Evolutionary conservation across 1,140 invertebrate genomes (phyloP), one percentile per base, ranked within the genome.

Genomic region (Polypedilum vanderplanki): DNA sequence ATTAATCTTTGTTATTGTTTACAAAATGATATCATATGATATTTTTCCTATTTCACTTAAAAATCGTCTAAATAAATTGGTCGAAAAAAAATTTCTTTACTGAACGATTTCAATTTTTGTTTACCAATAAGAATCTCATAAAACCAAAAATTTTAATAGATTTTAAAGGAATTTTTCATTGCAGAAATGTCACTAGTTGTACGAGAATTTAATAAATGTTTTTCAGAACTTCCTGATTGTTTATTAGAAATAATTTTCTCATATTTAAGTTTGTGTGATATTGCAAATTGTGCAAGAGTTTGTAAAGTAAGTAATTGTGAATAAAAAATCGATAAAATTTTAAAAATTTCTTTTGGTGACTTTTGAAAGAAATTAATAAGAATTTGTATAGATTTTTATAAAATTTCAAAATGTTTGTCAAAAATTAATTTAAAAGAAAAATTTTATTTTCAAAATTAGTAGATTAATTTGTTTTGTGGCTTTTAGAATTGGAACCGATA

Each of bases 181-280:
- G n/a, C n/a, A n/a, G n/a, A n/a, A n/a, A 46, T 46, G 41, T 46
- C 41, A 7, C 41, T 46, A 15, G 41, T 46, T 8, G 9, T 15
- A 15, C 9, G 41, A 15, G 41, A 46, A 8, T 46, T 15, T 10
- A 46, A 15, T 7, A 46, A 46, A 46, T 46, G 41, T 8, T 46
- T 46, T 46, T 77, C 79, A 15, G 77, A 80, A 76, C 78, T 80
- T 15, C 81, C 82, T 40, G 89, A 94, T 83, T 88, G 90, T 84
- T 89, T 98, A 81, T 88, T 98, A 80, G 96, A 98, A 87, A 88
- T 91, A 78, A 91, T 99, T 83, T 98, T 98, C 86, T 95, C 95
- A 17, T 97, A 95, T 86, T 85, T 98, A 80, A 89, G 91, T 79
- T 85, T 98, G 64, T 88, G 89, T 79, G 95, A 98, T 80, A 83